These are phyloP conservation scores for Glossophaga mutica DNA, from an alignment of 2,797 vertebrate species.

Conservation along the genomic window DNA sequence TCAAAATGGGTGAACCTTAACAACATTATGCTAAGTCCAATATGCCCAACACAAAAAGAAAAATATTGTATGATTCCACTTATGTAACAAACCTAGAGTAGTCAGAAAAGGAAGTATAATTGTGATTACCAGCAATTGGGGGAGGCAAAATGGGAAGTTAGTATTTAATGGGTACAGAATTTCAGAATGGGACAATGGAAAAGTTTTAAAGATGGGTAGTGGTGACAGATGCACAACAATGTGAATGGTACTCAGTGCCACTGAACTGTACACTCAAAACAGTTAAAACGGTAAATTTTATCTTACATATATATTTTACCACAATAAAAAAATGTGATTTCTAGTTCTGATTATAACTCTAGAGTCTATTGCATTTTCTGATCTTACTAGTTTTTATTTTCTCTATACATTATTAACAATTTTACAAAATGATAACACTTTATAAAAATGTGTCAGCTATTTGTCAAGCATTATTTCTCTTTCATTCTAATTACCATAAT, in stretches of 20 bases:
- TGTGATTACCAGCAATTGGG: neutral
- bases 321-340: slow-evolving; percentile 27
- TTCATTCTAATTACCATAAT: neutral
- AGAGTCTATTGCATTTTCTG: neutral
- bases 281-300: neutral
- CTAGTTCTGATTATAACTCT: neutral
- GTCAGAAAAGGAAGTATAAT: neutral
- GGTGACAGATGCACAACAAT: neutral
- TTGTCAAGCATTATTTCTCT: neutral
- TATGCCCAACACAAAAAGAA: neutral
- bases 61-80: neutral
- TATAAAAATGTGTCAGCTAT: neutral
- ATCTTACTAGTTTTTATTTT: neutral
- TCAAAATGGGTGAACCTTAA: neutral
- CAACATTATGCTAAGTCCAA: slow-evolving; percentile 4
- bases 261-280: neutral
- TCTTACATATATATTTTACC: neutral
- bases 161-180: neutral
- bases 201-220: neutral
- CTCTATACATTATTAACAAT: neutral
- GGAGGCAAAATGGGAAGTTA: neutral
- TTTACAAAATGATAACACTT: neutral
- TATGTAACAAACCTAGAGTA: neutral
- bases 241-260: neutral
- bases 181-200: neutral